phyloP scores from a whole-genome alignment of 1,140 invertebrate species.

The Eurosta solidaginis region DNA sequence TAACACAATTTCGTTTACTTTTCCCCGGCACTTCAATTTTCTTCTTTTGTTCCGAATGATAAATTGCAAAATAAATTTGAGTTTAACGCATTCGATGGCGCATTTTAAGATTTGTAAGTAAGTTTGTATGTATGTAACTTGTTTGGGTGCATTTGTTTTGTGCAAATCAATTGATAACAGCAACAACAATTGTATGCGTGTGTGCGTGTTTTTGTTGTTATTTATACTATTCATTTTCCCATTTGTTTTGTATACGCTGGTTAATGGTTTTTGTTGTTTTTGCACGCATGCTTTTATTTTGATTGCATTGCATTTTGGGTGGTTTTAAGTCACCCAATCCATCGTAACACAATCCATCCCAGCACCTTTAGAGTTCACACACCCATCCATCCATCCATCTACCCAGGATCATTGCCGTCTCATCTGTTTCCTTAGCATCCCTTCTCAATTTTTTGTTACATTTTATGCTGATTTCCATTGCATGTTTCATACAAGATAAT shows the following conservation, averaged over 20 bases:
- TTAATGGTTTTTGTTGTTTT: neutral
- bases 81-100: neutral
- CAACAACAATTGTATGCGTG: neutral
- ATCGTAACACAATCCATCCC: neutral
- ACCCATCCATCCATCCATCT: neutral
- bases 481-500: neutral
- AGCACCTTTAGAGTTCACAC: neutral
- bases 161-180: constrained; percentile 18
- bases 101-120: neutral
- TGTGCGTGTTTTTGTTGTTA: neutral
- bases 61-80: constrained; percentile 28
- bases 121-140: neutral
- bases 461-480: neutral
- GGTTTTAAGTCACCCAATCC: neutral
- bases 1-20: neutral
- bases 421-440: neutral
- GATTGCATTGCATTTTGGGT: constrained; percentile 19
- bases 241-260: neutral
- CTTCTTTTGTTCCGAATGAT: constrained; percentile 6
- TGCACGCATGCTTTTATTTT: constrained; percentile 28
- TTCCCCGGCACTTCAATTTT: neutral
- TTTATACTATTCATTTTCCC: constrained; percentile 15
- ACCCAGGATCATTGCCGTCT: neutral
- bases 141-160: constrained; percentile 8
- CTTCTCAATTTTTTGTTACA: neutral